Conservation (phyloP, 2,888 invertebrate species). For the Xylota sylvarum region DNA sequence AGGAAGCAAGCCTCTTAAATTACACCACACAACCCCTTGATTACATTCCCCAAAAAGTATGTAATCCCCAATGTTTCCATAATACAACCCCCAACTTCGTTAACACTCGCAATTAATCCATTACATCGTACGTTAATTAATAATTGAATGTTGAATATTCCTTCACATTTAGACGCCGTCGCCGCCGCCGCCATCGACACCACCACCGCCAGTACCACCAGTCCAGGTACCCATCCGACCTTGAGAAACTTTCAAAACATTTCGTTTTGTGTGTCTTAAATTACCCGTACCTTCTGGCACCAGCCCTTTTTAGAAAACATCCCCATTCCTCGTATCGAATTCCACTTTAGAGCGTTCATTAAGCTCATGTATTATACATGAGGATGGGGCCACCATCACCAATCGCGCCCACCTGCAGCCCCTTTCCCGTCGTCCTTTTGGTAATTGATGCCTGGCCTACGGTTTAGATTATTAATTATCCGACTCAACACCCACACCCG, state of each 20-base stretch:
- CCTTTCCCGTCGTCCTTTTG: background rate
- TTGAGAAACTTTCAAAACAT: constrained; percentile 44
- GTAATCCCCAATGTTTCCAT: constrained; percentile 4
- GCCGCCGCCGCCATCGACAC: background rate
- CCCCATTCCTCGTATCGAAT: constrained; percentile 16
- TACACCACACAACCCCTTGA: background rate
- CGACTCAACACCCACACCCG: constrained; percentile 22
- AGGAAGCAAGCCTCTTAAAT: background rate
- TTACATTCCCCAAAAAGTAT: background rate
- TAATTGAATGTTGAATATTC: constrained; percentile 31
- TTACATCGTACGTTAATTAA: constrained; percentile 38
- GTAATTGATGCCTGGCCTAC: constrained; percentile 64
- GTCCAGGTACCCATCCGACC: background rate
- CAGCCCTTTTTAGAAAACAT: background rate
- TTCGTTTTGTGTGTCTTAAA: constrained; percentile 24
- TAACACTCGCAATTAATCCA: constrained; percentile 42
- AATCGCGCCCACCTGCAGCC: background rate
- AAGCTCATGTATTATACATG: constrained; percentile 45
- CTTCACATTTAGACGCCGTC: background rate
- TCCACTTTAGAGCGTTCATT: constrained; percentile 54
- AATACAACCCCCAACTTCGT: background rate
- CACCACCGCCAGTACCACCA: background rate
- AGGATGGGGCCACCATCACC: background rate
- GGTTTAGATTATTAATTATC: constrained; percentile 62
- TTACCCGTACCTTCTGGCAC: constrained; percentile 3